phyloP scores from a whole-genome alignment of 2,113 vertebrate species.

The Peromyscus californicus region DNA sequence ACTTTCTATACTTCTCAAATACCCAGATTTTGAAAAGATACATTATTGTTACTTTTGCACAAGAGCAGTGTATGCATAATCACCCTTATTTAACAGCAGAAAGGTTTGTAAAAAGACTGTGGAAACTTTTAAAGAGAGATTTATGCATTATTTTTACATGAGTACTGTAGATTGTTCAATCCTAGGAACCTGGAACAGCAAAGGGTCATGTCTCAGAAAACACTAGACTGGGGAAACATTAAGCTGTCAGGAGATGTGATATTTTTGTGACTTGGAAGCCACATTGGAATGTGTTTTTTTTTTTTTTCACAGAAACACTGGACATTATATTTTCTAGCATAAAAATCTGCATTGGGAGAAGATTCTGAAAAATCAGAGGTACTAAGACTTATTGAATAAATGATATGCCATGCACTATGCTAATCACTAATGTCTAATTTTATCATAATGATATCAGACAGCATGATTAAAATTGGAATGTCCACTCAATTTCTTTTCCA shows the following conservation, averaged over 20 bases:
- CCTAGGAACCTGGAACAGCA: background rate
- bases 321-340: constrained; percentile 5
- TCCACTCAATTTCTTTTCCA: constrained; percentile 1
- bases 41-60: background rate
- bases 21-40: constrained; percentile 10
- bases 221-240: background rate
- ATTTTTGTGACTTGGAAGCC: background rate
- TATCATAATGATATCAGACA: background rate
- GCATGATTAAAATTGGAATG: background rate
- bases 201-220: background rate
- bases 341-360: background rate
- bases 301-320: background rate
- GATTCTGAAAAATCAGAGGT: background rate
- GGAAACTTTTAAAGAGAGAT: background rate
- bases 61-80: background rate
- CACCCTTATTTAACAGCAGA: background rate
- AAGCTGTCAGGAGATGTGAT: background rate
- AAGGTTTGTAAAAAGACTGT: background rate
- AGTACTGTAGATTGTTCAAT: background rate
- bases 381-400: constrained; percentile 7
- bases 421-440: constrained; percentile 29
- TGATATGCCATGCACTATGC: background rate
- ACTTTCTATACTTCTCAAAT: background rate
- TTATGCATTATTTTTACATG: background rate
- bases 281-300: background rate